phyloP scores from a whole-genome alignment of 1,140 invertebrate species.

The Globodera ellingtonae region DNA sequence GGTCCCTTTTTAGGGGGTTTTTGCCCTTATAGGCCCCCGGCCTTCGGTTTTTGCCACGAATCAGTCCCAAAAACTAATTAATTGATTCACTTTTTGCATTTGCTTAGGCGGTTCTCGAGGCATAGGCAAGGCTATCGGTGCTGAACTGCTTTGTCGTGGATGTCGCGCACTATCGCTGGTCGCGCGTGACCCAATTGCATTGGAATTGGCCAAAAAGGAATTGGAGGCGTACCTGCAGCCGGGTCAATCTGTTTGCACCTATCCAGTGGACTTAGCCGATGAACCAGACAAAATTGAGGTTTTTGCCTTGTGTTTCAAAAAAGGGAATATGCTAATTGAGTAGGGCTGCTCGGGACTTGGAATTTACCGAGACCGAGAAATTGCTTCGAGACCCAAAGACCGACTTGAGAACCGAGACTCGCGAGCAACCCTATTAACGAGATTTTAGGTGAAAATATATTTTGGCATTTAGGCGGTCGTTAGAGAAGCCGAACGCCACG shows the following conservation, averaged over 20 bases:
- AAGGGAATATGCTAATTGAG: too few species aligned
- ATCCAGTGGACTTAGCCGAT: conserved; percentile 41
- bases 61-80: conserved; percentile 33
- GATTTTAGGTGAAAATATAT: conserved; percentile 25
- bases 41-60: conserved; percentile 20
- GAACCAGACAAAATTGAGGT: conserved; percentile 35
- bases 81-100: neutral
- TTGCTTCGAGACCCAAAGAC: too few species aligned
- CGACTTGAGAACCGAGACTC: too few species aligned
- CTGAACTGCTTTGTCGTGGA: conserved; percentile 76
- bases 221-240: conserved; percentile 22
- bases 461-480: conserved; percentile 8
- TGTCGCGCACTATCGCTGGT: conserved; percentile 82
- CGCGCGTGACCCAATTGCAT: conserved; percentile 74
- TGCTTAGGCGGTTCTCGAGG: conserved; percentile 86
- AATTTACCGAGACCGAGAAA: neutral
- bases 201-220: conserved; percentile 36
- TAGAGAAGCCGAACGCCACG: conserved; percentile 34
- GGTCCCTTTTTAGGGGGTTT: conserved; percentile 29
- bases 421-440: neutral
- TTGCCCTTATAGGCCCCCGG: neutral
- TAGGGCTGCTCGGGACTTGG: too few species aligned
- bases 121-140: conserved; percentile 83
- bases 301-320: too few species aligned
- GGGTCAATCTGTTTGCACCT: conserved; percentile 40